Percentiles rank a stretch among this genome's conserved stretches.
These are phyloP conservation scores for Sorex maritimensis DNA, from an alignment of 2,797 vertebrate species.

Conservation along the genomic window DNA sequence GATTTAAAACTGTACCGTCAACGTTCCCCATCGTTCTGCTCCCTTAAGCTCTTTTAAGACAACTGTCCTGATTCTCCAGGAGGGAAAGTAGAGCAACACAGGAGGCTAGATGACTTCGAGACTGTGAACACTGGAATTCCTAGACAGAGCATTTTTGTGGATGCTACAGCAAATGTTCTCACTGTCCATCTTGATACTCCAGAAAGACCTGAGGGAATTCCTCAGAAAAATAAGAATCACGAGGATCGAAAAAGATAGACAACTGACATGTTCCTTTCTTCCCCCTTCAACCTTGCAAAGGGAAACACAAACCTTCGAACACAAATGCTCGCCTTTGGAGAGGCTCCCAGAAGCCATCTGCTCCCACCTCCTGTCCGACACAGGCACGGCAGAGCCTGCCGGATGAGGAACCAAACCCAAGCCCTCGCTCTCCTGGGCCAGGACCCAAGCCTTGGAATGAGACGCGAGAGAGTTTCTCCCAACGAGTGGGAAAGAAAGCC, in stretches of 20 bases:
- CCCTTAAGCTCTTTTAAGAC: conserved; percentile 21
- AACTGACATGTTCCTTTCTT: conserved; percentile 22
- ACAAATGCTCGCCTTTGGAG: background rate
- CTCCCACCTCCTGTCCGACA: background rate
- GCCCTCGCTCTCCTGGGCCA: background rate
- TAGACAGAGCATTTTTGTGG: conserved; percentile 42
- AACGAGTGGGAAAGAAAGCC: background rate
- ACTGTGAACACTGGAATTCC: background rate
- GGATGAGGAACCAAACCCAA: background rate
- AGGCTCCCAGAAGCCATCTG: conserved; percentile 48
- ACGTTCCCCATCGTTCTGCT: background rate
- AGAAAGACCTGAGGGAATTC: conserved; percentile 63
- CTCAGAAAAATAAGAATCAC: conserved; percentile 8
- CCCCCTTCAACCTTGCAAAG: background rate
- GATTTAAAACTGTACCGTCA: background rate
- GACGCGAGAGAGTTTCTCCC: background rate
- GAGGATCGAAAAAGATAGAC: conserved; percentile 35
- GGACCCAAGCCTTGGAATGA: background rate
- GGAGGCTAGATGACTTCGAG: background rate
- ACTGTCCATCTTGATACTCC: conserved; percentile 32
- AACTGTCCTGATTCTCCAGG: conserved; percentile 39
- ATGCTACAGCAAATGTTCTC: conserved; percentile 45
- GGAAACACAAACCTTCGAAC: background rate
- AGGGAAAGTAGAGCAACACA: conserved; percentile 39
- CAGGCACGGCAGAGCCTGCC: background rate